Percentiles rank a stretch among this genome's conserved stretches.
These are phyloP conservation scores for Netelia virgata DNA, from an alignment of 2,888 invertebrate species.

Conservation along the genomic window DNA sequence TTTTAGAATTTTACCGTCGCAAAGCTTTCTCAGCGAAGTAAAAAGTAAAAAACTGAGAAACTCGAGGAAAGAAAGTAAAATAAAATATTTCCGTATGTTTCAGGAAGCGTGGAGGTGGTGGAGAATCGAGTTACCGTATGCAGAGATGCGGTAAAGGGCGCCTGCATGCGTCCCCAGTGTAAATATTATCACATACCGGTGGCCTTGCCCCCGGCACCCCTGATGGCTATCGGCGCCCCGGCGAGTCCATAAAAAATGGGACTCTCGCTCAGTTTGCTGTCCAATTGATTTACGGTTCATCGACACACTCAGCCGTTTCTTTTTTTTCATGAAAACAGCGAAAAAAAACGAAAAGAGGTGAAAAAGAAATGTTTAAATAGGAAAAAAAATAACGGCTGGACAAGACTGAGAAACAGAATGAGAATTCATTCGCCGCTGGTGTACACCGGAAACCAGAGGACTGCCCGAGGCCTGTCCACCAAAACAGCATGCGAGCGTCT, in stretches of 20 bases:
- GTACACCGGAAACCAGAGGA: slow-evolving; percentile 53
- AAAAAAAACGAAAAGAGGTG: not conserved
- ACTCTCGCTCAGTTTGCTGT: slow-evolving; percentile 14
- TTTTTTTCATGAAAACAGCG: slow-evolving; percentile 3
- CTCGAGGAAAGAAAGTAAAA: slow-evolving; percentile 4
- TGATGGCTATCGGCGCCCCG: slow-evolving; percentile 88
- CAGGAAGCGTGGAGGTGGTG: slow-evolving; percentile 98
- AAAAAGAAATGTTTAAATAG: slow-evolving; percentile 14
- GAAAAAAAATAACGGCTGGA: slow-evolving; percentile 11
- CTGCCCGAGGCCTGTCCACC: slow-evolving; percentile 50
- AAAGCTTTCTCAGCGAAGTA: not conserved
- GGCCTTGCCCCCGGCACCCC: slow-evolving; percentile 93
- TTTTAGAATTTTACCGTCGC: not conserved
- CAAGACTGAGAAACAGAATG: slow-evolving; percentile 21
- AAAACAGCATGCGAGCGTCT: slow-evolving; percentile 55
- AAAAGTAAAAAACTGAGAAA: not conserved
- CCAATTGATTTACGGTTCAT: slow-evolving; percentile 22
- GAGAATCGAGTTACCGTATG: slow-evolving; percentile 98
- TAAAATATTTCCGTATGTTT: slow-evolving; percentile 79
- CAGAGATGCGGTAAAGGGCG: slow-evolving; percentile 97
- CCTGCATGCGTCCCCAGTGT: slow-evolving; percentile 96
- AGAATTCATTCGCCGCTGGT: slow-evolving; percentile 26
- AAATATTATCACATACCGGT: slow-evolving; percentile 99
- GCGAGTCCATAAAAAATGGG: slow-evolving; percentile 76
- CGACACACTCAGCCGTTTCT: slow-evolving; percentile 12